phyloP scores from a whole-genome alignment of 2,113 vertebrate genomes.

The Psettodes erumei region DNA sequence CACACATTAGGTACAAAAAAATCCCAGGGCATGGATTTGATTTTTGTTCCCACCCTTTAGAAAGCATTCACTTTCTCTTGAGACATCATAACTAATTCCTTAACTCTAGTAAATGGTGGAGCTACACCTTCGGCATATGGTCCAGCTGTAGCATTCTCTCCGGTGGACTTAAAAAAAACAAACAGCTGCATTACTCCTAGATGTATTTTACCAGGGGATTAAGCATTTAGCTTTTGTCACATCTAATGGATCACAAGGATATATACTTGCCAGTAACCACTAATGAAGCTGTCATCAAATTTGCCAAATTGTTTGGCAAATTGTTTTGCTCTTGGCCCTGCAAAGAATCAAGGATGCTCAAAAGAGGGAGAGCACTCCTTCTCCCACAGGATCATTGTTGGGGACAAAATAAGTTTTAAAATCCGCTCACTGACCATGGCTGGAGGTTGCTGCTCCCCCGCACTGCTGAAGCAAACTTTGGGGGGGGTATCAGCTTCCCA shows the following conservation, averaged over 20 bases:
- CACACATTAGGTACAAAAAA: too few relatives aligned
- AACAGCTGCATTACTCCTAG: background rate
- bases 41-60: background rate
- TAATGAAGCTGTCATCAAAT: background rate
- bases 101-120: background rate
- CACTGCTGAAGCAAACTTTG: background rate
- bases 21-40: too few relatives aligned
- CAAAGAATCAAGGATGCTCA: background rate
- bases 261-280: background rate
- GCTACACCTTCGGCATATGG: too few relatives aligned
- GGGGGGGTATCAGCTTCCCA: too few relatives aligned
- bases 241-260: background rate
- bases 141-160: too few relatives aligned
- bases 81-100: background rate
- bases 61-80: background rate
- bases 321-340: background rate
- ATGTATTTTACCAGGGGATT: background rate
- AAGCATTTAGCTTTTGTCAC: background rate
- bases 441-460: background rate
- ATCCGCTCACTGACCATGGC: background rate
- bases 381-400: background rate
- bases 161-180: too few relatives aligned
- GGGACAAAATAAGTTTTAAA: background rate
- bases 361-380: background rate
- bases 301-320: background rate